Base-by-base conservation (phyloP, 2,888 invertebrate genomes). In the Sinodicranocentrus sp. region DNA sequence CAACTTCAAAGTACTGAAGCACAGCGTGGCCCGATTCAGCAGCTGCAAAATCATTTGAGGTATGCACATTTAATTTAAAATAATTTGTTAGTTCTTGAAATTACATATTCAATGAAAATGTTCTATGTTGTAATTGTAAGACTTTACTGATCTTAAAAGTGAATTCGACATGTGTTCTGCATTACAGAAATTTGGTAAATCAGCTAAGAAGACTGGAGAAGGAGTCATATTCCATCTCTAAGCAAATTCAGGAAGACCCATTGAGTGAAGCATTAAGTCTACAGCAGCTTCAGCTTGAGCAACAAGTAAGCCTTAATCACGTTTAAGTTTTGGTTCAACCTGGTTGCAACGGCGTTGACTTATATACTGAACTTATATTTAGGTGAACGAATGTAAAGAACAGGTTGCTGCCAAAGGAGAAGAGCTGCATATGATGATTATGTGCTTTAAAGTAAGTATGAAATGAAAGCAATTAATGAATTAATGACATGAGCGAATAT, bases 351-450 rank as follows among this genome's bases (percentile, higher is more conserved):
- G 21, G 44, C 44, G 2, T 3, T 8, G 15, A 44, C 44, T 3
- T 17, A n/a, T 5, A 48, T 48, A 5, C 48, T 3, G 5, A 17
- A n/a, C 15, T 23, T 28, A n/a, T n/a, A n/a, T 61, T n/a, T 86
- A 95, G 92, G 95, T 98, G 84, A 94, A 95, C 89, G 96, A 96
- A 88, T 96, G 96, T 90, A 99, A 98, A 91, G 97, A 96, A 89
- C 94, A 95, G 87, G 93, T 98, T 33, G 95, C 94, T 90, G 94
- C 94, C 0, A 94, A 96, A 87, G 97, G 97, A 84, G 98, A 98
- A 90, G 98, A 99, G 90, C 92, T 99, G 72, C 96, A 98, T 90
- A 97, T 98, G 91, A 97, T 98, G 95, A 93, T 99, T 88, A 96
- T 96, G 87, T 98, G 96, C 90, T 96, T 96, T 91, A 96, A 97